phyloP scores from a whole-genome alignment of 1,140 invertebrate species.

The Drosophila nannoptera region DNA sequence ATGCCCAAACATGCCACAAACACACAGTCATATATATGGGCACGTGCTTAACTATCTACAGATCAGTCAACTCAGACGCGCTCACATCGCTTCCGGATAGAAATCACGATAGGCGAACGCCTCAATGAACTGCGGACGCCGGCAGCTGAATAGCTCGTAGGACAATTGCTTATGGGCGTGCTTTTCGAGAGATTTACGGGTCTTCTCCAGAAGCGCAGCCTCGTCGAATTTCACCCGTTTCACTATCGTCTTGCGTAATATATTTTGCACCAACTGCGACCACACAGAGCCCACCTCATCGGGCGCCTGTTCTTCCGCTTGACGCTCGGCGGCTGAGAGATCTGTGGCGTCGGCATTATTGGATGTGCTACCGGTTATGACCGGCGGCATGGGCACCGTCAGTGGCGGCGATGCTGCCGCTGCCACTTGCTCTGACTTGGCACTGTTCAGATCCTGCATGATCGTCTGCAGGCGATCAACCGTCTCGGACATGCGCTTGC shows the following conservation, averaged over 20 bases:
- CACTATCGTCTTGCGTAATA: slow-evolving; percentile 63
- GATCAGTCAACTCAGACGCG: slow-evolving; percentile 43
- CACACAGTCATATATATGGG: too few relatives aligned
- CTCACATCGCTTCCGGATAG: slow-evolving; percentile 60
- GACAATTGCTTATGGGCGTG: slow-evolving; percentile 48
- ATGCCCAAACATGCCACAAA: too few relatives aligned
- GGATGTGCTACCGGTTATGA: not conserved
- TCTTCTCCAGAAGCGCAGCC: slow-evolving; percentile 60
- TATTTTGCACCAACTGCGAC: slow-evolving; percentile 73
- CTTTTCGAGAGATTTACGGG: slow-evolving; percentile 63
- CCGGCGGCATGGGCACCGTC: not conserved
- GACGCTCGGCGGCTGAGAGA: not conserved
- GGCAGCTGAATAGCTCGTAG: slow-evolving; percentile 65
- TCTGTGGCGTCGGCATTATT: not conserved
- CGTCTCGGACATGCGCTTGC: slow-evolving; percentile 72
- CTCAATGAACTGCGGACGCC: slow-evolving; percentile 65
- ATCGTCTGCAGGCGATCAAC: slow-evolving; percentile 67
- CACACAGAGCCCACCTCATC: slow-evolving; percentile 57
- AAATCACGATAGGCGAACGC: slow-evolving; percentile 70
- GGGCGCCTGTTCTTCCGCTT: slow-evolving; percentile 2
- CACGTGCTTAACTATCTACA: slow-evolving; percentile 52
- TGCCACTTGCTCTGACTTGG: slow-evolving; percentile 3
- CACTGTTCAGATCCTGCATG: slow-evolving; percentile 52
- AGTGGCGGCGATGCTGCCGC: not conserved
- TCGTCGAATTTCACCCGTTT: slow-evolving; percentile 68